Conservation (phyloP, 2,888 invertebrate species). For the Dolichopus griseipennis region DNA sequence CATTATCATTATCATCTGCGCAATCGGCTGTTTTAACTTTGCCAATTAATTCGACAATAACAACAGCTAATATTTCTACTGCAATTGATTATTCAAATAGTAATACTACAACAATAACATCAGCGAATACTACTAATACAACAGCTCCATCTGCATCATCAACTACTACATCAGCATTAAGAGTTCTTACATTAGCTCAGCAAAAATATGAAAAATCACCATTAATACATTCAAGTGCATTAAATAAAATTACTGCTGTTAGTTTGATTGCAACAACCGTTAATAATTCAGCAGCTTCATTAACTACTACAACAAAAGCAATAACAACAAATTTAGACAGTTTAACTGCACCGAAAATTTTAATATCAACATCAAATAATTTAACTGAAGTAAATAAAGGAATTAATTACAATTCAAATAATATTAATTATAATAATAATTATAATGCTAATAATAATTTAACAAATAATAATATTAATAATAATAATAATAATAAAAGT, state of each 20-base stretch:
- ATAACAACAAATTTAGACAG: conserved; percentile 8
- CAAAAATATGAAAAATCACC: not conserved
- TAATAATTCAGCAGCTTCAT: conserved; percentile 14
- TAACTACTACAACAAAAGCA: conserved; percentile 16
- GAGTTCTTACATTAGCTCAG: not conserved
- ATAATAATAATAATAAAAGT: not conserved
- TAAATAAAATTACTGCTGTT: not conserved
- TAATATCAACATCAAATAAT: not conserved
- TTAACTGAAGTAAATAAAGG: not conserved
- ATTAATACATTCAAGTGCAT: not conserved
- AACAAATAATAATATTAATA: not conserved
- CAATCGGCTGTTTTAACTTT: not conserved
- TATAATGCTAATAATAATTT: not conserved
- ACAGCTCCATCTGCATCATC: not conserved
- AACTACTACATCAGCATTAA: not conserved
- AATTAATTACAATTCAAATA: not conserved
- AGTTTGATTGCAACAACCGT: conserved; percentile 21
- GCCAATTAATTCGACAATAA: not conserved
- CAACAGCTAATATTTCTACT: not conserved
- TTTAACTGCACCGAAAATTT: not conserved
- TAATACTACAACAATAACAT: too few relatives aligned
- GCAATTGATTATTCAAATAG: too few relatives aligned
- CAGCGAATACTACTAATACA: not conserved
- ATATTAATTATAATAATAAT: not conserved
- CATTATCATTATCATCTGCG: not conserved